Percentiles rank a stretch among this genome's conserved stretches.
Conservation (phyloP, 37 sponge, comb jelly and placozoan genomes). For the Eunapius fragilis region DNA sequence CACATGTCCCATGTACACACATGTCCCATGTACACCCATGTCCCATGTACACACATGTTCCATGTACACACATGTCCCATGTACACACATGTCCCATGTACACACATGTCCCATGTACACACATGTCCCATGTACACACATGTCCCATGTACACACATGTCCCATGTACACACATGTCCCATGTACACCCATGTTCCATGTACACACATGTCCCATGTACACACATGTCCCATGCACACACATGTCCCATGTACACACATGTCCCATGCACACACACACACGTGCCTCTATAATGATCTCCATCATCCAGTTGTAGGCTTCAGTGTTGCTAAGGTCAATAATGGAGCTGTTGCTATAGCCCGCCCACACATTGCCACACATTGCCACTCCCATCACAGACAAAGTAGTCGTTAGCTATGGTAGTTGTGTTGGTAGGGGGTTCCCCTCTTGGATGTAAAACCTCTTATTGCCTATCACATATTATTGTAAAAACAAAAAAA, state of each 20-base stretch:
- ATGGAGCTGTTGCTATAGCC: constrained; percentile 64
- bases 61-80: too few relatives aligned
- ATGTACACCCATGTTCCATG: not conserved
- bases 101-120: too few relatives aligned
- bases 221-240: not conserved
- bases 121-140: too few relatives aligned
- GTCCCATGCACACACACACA: constrained; percentile 11
- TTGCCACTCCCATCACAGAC: constrained; percentile 42
- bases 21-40: too few relatives aligned
- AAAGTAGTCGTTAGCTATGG: constrained; percentile 65
- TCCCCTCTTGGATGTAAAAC: constrained; percentile 57
- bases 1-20: too few relatives aligned
- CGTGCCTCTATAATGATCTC: constrained; percentile 68
- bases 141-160: too few relatives aligned
- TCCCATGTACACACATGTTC: too few relatives aligned
- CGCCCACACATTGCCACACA: too few relatives aligned
- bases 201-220: constrained; percentile 15
- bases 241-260: not conserved
- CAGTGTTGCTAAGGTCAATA: constrained; percentile 68
- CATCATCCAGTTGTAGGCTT: constrained; percentile 72
- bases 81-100: too few relatives aligned
- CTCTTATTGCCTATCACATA: too few relatives aligned
- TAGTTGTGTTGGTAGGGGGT: constrained; percentile 77
- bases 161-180: not conserved
- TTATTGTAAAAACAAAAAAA: too few relatives aligned